Evolutionary conservation across 2,888 invertebrate species (phyloP), one percentile per base, ranked within the genome.

Genomic region (Salpingus planirostris): DNA sequence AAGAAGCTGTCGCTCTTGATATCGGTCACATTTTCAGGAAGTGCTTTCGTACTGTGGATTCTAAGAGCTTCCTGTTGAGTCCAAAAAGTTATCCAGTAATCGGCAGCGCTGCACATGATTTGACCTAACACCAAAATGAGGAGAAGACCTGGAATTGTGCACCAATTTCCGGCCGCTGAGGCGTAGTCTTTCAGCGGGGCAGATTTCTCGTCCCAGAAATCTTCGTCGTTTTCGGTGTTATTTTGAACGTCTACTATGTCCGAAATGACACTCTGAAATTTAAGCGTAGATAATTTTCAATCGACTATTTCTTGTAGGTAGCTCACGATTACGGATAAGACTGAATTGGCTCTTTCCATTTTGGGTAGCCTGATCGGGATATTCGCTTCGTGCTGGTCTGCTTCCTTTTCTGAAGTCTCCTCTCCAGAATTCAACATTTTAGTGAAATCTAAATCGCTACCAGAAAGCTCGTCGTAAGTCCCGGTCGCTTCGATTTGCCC

Each of bases 391-490:
- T 59, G n/a, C n/a, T n/a, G n/a, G n/a, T n/a, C n/a, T n/a, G n/a
- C n/a, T 22, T 64, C 62, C 12, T 43, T 40, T 7, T 24, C 36
- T 4, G 40, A 28, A 2, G 31, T 35, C 36, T 44, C 46, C 21
- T 44, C 42, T 15, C 33, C 47, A 11, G 51, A 43, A 10, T 50
- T 35, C 11, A 59, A 33, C 38, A 56, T 42, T 55, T 76, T 73
- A 0, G 75, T 71, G 36, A 80, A 76, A 49, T 78, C 71, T 60
- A 76, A 67, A 8, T 74, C 73, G 1, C 71, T 70, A 8, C 62
- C 64, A 21, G 69, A 59, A 7, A 80, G 52, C 38, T 78, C 74
- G 3, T 68, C 62, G 42, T 73, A 77, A 0, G 72, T 73, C 15
- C 78, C 79, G 50, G 72, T 69, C 2, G 70, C 69, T 49, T 74